These are phyloP conservation scores for Anthopleura sola DNA, from an alignment of 64 coral and sea anemone species.

Conservation along the genomic window DNA sequence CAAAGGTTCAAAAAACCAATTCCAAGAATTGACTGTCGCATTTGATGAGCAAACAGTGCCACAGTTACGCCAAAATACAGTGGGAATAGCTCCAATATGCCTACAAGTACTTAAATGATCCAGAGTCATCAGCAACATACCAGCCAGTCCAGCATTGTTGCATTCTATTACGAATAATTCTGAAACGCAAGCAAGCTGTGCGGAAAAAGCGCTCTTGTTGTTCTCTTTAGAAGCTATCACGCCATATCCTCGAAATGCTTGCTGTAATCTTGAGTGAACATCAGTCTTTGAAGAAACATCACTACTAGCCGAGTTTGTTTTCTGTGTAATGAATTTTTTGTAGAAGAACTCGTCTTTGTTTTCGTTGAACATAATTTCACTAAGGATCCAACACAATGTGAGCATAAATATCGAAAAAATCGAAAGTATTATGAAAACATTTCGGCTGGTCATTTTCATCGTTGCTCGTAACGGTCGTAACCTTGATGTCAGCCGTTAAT, in stretches of 20 bases:
- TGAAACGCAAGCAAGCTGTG: constrained; percentile 42
- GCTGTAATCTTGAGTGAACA: background rate
- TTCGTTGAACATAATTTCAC: no score
- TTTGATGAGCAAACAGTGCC: constrained; percentile 45
- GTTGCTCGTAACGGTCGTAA: no score
- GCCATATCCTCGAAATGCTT: background rate
- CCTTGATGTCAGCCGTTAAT: no score
- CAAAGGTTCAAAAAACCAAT: constrained; percentile 82
- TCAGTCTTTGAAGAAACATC: background rate
- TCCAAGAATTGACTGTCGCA: constrained; percentile 59
- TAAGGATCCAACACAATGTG: constrained; percentile 1
- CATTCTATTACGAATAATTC: constrained; percentile 57
- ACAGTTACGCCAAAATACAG: constrained; percentile 67
- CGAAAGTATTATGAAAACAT: background rate
- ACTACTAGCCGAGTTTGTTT: background rate
- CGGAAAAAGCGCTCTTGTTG: background rate
- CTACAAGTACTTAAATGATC: constrained; percentile 47
- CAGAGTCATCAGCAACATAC: constrained; percentile 42
- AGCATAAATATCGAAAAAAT: background rate
- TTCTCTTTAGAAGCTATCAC: constrained; percentile 13
- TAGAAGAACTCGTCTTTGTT: no score
- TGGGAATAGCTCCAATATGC: constrained; percentile 44
- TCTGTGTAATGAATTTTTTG: no score
- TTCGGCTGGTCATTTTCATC: background rate
- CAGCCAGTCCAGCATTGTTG: constrained; percentile 44